phyloP scores from a whole-genome alignment of 2,888 invertebrate genomes.

The Scotopteryx bipunctaria region DNA sequence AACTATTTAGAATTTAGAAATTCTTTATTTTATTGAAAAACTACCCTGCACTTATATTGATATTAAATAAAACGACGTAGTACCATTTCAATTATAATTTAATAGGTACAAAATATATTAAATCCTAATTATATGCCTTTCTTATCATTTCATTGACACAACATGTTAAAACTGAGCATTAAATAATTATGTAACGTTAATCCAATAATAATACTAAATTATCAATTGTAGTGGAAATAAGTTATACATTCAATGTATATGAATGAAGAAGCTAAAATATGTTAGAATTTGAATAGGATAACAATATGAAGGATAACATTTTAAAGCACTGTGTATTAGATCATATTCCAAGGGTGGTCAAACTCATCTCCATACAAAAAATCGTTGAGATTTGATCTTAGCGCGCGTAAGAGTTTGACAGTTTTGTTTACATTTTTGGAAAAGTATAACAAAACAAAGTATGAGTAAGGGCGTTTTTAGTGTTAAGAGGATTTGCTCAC shows the following conservation, averaged over 20 bases:
- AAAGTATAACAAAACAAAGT: too few species aligned
- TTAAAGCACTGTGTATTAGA: background rate
- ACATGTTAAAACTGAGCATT: slow-evolving; percentile 16
- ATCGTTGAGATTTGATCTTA: too few species aligned
- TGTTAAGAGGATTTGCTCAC: too few species aligned
- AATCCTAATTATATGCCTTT: slow-evolving; percentile 59
- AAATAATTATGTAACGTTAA: background rate
- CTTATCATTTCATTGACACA: slow-evolving; percentile 45
- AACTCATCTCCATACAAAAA: background rate
- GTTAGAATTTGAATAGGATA: slow-evolving; percentile 6
- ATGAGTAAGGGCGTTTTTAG: too few species aligned
- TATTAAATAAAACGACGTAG: slow-evolving; percentile 31
- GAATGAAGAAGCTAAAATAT: background rate
- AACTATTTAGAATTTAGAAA: too few species aligned
- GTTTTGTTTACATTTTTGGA: too few species aligned
- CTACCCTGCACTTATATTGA: too few species aligned
- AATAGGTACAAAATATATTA: slow-evolving; percentile 76
- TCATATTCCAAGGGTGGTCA: background rate
- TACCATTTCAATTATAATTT: slow-evolving; percentile 56
- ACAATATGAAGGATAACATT: slow-evolving; percentile 5
- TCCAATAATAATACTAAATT: background rate
- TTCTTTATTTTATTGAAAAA: too few species aligned
- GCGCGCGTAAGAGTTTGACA: too few species aligned
- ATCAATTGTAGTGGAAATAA: background rate
- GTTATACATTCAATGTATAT: background rate